Evolutionary conservation across 2,113 vertebrate species (phyloP).

Genomic region (Anguilla japonica): DNA sequence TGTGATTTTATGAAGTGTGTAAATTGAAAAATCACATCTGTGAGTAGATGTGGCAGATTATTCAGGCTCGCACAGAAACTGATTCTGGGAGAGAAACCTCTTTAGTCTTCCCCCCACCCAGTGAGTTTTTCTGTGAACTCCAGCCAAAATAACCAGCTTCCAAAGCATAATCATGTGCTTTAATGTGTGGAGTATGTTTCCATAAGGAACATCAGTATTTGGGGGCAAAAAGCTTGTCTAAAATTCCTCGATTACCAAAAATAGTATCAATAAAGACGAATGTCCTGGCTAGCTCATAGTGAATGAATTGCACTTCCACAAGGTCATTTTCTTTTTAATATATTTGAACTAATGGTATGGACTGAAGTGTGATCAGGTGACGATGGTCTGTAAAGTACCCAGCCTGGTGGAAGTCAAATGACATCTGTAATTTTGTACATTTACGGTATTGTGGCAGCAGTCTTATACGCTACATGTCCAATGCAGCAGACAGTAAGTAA

Average conservation of each 20-base stretch:
- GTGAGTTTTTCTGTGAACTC: too few species aligned
- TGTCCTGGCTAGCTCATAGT: neutral
- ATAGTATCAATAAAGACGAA: neutral
- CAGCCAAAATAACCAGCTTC: too few species aligned
- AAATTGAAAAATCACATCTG: too few species aligned
- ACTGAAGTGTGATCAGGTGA: neutral
- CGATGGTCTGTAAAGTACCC: neutral
- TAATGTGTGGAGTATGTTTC: neutral
- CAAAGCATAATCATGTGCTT: neutral
- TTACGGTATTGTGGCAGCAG: neutral
- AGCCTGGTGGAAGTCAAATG: too few species aligned
- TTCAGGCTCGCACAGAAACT: too few species aligned
- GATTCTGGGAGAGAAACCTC: too few species aligned
- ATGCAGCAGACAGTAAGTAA: neutral
- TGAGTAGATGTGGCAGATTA: too few species aligned
- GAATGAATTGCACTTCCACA: neutral
- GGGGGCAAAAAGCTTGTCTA: neutral
- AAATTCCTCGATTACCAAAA: neutral
- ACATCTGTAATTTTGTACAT: neutral
- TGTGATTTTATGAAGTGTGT: too few species aligned
- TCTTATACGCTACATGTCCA: neutral
- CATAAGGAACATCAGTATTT: neutral
- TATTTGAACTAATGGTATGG: neutral
- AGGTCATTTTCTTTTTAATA: conserved; percentile 4
- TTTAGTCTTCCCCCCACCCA: too few species aligned